Evolutionary conservation across 37 sponge, comb jelly and placozoan genomes (phyloP), one percentile per base, ranked within the genome.

Genomic region (Diacarnus erythraeanus): DNA sequence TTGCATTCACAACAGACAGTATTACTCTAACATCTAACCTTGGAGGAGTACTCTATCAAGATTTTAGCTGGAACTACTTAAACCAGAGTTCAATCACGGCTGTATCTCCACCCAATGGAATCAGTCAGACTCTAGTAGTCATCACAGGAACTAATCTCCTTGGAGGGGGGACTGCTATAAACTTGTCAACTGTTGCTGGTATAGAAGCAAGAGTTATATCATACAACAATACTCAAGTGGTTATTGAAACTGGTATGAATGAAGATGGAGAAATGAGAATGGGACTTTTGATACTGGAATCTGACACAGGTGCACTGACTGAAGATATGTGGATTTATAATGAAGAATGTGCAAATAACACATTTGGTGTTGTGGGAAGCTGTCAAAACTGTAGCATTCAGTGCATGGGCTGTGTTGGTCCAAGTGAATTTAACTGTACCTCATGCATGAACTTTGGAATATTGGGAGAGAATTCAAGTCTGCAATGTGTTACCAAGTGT

Each of bases 271-370:
- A 38, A 22, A 25, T 18, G 10, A 39, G 29, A 1, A 38, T 41
- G 22, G 91, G 82, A 21, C 37, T 36, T 56, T 61, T 94, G 18
- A 21, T 41, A 15, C 37, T 94, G 38, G 74, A 79, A 29, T 83
- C 91, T 23, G 64, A 89, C 64, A 90, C 90, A 5, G 90, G 94
- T 31, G 87, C 90, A 44, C 37, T 81, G 33, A 80, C 81, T 26
- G 64, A 42, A 0, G 31, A 66, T 57, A 66, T 59, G 5, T 92
- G 88, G 88, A 30, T 9, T 15, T 92, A 87, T 67, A 44, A 54
- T 25, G 64, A 26, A 27, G 81, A 76, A 15, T 92, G 92, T 38
- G 78, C 85, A 15, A 18, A 33, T 6, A 78, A 75, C 26, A 30
- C 68, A 21, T 87, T 81, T 79, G 76, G 77, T 1, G 84, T 61